phyloP scores from a whole-genome alignment of 2,797 vertebrate species.

The Platyrinchus mystaceus region DNA sequence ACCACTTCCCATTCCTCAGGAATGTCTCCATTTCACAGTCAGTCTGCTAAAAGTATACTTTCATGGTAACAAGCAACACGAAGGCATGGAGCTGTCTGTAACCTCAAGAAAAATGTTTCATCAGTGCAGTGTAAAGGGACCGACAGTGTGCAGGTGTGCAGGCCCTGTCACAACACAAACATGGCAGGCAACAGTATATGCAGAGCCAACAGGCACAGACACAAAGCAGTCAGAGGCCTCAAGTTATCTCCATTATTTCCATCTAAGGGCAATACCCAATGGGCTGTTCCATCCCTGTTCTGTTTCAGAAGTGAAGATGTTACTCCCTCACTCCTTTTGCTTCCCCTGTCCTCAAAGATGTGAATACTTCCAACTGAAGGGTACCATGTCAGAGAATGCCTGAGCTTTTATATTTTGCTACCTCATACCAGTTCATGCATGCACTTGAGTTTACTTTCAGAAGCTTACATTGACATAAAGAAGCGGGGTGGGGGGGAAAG shows the following conservation, averaged over 20 bases:
- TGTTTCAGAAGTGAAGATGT: neutral
- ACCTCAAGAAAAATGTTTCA: neutral
- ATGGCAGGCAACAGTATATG: neutral
- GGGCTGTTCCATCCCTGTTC: neutral
- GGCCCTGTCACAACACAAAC: neutral
- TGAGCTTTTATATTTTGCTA: neutral
- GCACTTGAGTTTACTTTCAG: conserved; percentile 23
- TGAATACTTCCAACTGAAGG: neutral
- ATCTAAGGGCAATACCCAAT: neutral
- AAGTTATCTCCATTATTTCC: neutral
- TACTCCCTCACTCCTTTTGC: neutral
- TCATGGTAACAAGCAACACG: conserved; percentile 28
- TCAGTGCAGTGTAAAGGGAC: neutral
- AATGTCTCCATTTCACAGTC: conserved; percentile 76
- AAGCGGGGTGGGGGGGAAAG: neutral
- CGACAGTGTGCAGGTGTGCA: neutral
- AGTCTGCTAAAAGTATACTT: conserved; percentile 55
- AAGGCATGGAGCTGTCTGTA: neutral
- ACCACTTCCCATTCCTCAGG: conserved; percentile 76
- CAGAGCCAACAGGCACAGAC: neutral
- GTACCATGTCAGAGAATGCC: neutral
- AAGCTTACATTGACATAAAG: neutral
- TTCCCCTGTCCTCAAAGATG: neutral
- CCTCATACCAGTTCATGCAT: neutral
- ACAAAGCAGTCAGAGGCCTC: neutral